phyloP scores from a whole-genome alignment of 2,113 vertebrate genomes.

The Mixornis gularis region DNA sequence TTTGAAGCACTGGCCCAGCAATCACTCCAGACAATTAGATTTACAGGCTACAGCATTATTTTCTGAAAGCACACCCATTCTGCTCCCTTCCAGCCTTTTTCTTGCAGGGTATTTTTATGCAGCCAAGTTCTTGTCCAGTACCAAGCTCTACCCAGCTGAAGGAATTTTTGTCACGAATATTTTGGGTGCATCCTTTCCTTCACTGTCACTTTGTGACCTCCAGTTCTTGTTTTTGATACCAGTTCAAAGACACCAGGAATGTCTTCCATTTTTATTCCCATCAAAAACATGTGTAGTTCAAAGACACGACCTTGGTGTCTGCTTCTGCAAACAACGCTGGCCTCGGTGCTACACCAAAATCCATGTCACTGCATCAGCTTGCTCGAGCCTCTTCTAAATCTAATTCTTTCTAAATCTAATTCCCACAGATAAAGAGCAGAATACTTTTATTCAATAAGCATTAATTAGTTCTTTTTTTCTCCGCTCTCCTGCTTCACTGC shows the following conservation, averaged over 20 bases:
- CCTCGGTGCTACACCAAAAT: not conserved
- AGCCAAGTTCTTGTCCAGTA: not conserved
- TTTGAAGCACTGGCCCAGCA: not conserved
- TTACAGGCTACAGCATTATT: not conserved
- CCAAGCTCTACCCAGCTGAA: not conserved
- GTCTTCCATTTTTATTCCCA: slow-evolving; percentile 38
- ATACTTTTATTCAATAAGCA: slow-evolving; percentile 17
- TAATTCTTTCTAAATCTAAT: slow-evolving; percentile 29
- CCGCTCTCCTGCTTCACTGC: not conserved
- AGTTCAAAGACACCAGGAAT: slow-evolving; percentile 10
- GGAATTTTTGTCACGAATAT: not conserved
- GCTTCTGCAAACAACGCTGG: slow-evolving; percentile 2
- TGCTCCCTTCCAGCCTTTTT: not conserved
- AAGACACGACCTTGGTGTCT: slow-evolving; percentile 16
- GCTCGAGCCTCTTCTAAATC: not conserved
- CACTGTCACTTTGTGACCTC: slow-evolving; percentile 7
- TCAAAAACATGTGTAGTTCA: slow-evolving; percentile 16
- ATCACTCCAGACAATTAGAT: not conserved
- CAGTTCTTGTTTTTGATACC: slow-evolving; percentile 13
- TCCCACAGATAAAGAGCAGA: not conserved
- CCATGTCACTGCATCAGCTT: not conserved
- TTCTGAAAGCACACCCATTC: not conserved
- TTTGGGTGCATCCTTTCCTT: not conserved
- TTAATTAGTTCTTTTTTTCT: slow-evolving; percentile 3
- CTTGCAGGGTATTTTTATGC: not conserved